phyloP scores from a whole-genome alignment of 1,140 invertebrate species.

The Yoshiicerus persimilis region DNA sequence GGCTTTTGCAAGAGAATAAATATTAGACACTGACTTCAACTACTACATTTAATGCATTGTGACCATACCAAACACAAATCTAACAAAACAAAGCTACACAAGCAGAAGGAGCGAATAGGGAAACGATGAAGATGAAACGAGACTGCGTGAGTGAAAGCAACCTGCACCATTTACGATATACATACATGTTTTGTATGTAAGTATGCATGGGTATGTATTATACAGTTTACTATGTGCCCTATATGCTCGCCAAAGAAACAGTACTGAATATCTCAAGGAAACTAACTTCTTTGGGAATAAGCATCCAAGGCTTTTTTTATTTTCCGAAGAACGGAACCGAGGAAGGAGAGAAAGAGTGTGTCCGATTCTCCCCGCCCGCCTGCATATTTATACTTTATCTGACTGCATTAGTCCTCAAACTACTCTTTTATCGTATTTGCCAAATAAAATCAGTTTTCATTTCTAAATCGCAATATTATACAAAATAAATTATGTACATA shows the following conservation, averaged over 20 bases:
- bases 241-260: background rate
- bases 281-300: background rate
- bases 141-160: constrained; percentile 10
- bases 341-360: background rate
- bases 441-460: background rate
- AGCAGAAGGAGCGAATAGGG: background rate
- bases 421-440: background rate
- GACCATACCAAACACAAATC: background rate
- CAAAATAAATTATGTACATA: background rate
- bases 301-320: too few relatives aligned
- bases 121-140: constrained; percentile 15
- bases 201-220: background rate
- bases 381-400: background rate
- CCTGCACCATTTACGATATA: constrained; percentile 2
- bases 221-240: too few relatives aligned
- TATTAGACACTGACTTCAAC: background rate
- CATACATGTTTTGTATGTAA: background rate
- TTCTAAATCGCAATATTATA: background rate
- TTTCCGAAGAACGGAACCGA: background rate
- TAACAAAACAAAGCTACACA: background rate
- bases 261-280: background rate
- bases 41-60: background rate
- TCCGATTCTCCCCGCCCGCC: background rate
- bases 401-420: background rate
- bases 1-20: background rate